Conservation (phyloP, 1,140 invertebrate species). For the Glossosoma conforme region DNA sequence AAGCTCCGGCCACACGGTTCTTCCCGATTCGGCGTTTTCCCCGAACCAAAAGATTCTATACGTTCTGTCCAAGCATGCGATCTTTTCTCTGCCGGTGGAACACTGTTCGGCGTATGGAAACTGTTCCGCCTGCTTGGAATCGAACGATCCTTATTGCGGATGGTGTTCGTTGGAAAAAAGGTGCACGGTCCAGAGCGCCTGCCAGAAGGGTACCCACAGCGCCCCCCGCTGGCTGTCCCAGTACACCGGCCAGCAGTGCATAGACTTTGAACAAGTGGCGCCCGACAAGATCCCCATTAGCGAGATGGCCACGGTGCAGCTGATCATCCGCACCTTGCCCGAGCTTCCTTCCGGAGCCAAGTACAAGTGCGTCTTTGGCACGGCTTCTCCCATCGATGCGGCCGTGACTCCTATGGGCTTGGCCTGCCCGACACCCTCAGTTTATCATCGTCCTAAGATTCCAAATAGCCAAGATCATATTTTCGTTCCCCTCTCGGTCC, state of each 20-base stretch:
- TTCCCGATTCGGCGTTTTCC: constrained; percentile 79
- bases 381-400: constrained; percentile 80
- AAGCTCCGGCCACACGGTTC: constrained; percentile 65
- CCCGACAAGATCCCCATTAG: constrained; percentile 86
- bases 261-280: constrained; percentile 89
- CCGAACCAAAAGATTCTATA: constrained; percentile 70
- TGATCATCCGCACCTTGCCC: constrained; percentile 85
- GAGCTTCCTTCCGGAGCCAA: constrained; percentile 83
- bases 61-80: constrained; percentile 62
- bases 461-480: constrained; percentile 80
- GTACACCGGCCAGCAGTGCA: constrained; percentile 88
- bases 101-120: constrained; percentile 84
- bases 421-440: constrained; percentile 77
- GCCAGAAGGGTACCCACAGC: constrained; percentile 83
- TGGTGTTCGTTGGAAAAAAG: constrained; percentile 96
- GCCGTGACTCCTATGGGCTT: constrained; percentile 73
- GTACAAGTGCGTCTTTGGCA: constrained; percentile 92
- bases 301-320: constrained; percentile 76
- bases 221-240: constrained; percentile 89
- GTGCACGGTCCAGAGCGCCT: constrained; percentile 81
- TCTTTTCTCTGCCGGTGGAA: constrained; percentile 88
- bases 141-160: constrained; percentile 94
- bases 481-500: constrained; percentile 84
- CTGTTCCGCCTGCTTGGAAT: constrained; percentile 85
- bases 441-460: constrained; percentile 73